A percentile compares a stretch with the other conserved stretches of the same genome.
Evolutionary conservation across 1,140 invertebrate genomes (phyloP).

Genomic region (Temnothorax nylanderi): DNA sequence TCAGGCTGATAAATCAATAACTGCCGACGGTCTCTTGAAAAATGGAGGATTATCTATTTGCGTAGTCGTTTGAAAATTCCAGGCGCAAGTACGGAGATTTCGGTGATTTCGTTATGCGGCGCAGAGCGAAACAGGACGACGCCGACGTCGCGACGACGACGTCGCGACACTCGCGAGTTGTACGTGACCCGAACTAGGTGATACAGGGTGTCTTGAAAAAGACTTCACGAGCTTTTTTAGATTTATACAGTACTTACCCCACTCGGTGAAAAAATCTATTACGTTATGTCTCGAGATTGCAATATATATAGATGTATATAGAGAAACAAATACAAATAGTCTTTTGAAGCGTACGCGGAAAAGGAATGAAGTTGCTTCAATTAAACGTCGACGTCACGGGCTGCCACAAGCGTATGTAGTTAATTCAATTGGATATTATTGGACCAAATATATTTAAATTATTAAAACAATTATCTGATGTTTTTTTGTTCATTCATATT

Average conservation of each 20-base stretch:
- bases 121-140: conserved; percentile 16
- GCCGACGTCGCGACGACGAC: conserved; percentile 26
- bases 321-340: neutral
- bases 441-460: no score
- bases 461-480: no score
- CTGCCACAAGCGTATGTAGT: no score
- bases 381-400: no score
- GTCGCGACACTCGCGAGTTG: conserved; percentile 21
- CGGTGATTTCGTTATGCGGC: conserved; percentile 45
- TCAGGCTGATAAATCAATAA: neutral
- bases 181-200: conserved; percentile 36
- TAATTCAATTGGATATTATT: no score
- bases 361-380: no score
- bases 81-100: conserved; percentile 7
- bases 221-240: neutral
- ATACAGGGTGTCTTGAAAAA: conserved; percentile 34
- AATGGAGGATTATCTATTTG: conserved; percentile 14
- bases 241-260: neutral
- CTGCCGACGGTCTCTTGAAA: neutral
- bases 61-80: conserved; percentile 42
- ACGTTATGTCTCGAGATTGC: neutral
- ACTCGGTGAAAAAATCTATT: neutral
- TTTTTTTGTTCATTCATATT: no score
- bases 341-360: neutral
- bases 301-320: neutral